Conservation (phyloP, 2,888 invertebrate genomes). For the Ormyrus nitidulus region DNA sequence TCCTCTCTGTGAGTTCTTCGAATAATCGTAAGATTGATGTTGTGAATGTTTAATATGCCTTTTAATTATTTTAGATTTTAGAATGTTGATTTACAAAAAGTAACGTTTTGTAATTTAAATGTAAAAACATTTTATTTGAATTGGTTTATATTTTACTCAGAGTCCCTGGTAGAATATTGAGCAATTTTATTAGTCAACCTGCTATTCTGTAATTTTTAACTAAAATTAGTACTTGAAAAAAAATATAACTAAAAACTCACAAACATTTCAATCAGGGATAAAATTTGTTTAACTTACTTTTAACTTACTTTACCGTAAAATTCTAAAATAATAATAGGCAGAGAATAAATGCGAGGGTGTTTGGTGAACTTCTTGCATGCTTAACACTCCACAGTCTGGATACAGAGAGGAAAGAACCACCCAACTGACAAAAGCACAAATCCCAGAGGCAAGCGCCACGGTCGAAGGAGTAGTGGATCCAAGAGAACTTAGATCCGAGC, state of each 20-base stretch:
- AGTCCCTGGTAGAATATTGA: too few relatives aligned
- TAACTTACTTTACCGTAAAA: not conserved
- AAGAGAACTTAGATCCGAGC: slow-evolving; percentile 41
- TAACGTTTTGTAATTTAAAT: too few relatives aligned
- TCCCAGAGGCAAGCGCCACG: slow-evolving; percentile 57
- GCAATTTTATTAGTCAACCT: too few relatives aligned
- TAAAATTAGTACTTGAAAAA: too few relatives aligned
- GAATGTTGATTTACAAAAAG: too few relatives aligned
- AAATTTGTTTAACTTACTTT: not conserved
- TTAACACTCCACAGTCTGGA: slow-evolving; percentile 68
- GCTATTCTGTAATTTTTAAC: too few relatives aligned
- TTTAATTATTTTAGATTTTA: not conserved
- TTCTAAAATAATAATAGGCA: slow-evolving; percentile 10
- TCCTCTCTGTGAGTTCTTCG: slow-evolving; percentile 45
- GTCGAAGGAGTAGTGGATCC: slow-evolving; percentile 55
- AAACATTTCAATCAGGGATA: too few relatives aligned
- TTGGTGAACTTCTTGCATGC: slow-evolving; percentile 66
- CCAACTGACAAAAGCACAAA: slow-evolving; percentile 58
- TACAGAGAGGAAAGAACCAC: slow-evolving; percentile 69
- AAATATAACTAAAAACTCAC: too few relatives aligned
- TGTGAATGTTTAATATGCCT: slow-evolving; percentile 28
- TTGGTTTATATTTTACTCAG: too few relatives aligned
- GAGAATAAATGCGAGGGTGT: slow-evolving; percentile 57
- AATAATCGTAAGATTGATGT: slow-evolving; percentile 30
- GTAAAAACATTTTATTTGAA: too few relatives aligned